Base-by-base conservation (phyloP, 2,797 vertebrate species). In the Argyrosomus regius region DNA sequence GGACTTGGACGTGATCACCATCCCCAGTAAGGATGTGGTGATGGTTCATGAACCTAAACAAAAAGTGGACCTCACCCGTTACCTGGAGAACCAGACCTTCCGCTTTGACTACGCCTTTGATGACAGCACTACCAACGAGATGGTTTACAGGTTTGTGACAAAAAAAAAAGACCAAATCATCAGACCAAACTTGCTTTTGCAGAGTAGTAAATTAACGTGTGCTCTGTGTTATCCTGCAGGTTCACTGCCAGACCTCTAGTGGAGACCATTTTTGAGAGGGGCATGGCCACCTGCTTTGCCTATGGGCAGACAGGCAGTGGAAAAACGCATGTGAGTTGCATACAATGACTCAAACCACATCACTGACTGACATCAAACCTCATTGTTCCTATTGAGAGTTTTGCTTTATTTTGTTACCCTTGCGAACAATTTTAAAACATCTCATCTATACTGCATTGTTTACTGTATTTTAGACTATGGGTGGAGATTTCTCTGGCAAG, bases 31-130 rank as follows among this genome's bases (percentile, higher is more conserved):
- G 93, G 98, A 99, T 76, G 97, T 99, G 82, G 97, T 99, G 84
- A 99, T 99, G 98, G 98, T 99, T 78, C 98, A 99, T 85, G 98
- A 99, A 77, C 98, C 98, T 45, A 99, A 99, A 91, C 98, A 99
- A 90, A 99, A 99, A 88, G 98, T 99, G 86, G 98, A 99, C 90
- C 96, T 99, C 87, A 99, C 98, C 78, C 97, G 97, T 87, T 99
- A 96, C 94, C 94, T 99, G 90, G 98, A 99, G 93, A 99, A 99
- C 95, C 98, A 99, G 95, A 99, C 98, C 43, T 99, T 99, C 92
- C 97, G 98, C 88, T 99, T 99, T 80, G 98, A 99, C 92, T 99
- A 98, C 86, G 97, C 98, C 85, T 99, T 99, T 82, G 98, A 99
- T 84, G 98, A 99, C 90, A 97, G 89, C 67, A 91, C 97, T 85